A percentile compares a stretch with the other conserved stretches of the same genome.
Evolutionary conservation across 2,888 invertebrate species (phyloP).

Genomic region (Octodonta nipae): DNA sequence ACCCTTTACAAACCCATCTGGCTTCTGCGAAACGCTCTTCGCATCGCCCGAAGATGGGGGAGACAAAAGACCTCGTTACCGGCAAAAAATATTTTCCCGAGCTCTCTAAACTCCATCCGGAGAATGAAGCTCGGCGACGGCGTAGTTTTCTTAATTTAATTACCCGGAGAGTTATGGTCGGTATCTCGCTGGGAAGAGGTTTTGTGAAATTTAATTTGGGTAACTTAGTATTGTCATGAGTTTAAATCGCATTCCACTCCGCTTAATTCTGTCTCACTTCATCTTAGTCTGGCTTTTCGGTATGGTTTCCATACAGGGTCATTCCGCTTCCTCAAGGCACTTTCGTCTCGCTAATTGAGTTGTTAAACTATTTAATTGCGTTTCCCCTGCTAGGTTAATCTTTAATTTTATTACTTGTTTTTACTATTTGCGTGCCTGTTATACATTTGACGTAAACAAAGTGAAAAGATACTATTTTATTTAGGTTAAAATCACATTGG

Average conservation of each 20-base stretch:
- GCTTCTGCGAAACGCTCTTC: constrained; percentile 21
- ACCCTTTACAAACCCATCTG: constrained; percentile 27
- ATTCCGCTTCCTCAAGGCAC: no score
- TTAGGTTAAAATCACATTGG: no score
- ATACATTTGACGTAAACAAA: no score
- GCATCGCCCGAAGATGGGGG: no score
- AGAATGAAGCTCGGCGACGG: constrained; percentile 1
- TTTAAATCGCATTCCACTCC: constrained; percentile 26
- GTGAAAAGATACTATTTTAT: no score
- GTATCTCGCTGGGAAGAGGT: constrained; percentile 11
- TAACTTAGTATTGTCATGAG: constrained; percentile 33
- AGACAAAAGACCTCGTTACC: constrained; percentile 31
- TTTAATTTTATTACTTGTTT: no score
- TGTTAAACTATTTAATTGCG: no score
- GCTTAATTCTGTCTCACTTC: constrained; percentile 9
- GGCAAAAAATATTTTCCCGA: constrained; percentile 28
- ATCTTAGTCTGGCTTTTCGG: not conserved
- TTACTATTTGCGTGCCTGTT: no score
- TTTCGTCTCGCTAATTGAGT: no score
- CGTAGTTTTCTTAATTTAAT: constrained; percentile 30
- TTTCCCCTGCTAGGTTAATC: no score
- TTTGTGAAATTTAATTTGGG: constrained; percentile 28
- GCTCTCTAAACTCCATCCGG: constrained; percentile 13
- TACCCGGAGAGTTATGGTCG: constrained; percentile 22
- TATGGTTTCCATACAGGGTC: no score